Evolutionary conservation across 2,113 vertebrate genomes (phyloP).

Genomic region (Calidris pygmaea): DNA sequence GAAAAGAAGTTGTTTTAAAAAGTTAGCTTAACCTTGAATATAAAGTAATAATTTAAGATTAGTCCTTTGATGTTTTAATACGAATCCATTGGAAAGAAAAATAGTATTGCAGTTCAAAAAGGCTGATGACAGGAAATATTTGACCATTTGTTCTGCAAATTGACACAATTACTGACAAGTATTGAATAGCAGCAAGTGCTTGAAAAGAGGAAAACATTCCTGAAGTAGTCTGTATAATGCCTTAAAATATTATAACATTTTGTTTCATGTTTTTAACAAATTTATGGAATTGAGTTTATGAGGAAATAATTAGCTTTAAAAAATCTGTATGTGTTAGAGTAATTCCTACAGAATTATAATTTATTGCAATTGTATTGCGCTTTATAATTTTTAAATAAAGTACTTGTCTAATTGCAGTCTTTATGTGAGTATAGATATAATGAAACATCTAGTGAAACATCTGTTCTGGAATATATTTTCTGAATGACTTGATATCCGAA

Average conservation of each 20-base stretch:
- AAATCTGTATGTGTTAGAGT: neutral
- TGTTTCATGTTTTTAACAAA: neutral
- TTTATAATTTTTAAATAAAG: neutral
- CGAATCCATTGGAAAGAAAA: neutral
- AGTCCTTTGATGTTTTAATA: neutral
- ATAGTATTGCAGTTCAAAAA: neutral
- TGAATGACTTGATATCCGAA: neutral
- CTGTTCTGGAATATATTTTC: neutral
- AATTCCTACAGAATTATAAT: neutral
- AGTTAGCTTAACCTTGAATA: neutral
- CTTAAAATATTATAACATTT: neutral
- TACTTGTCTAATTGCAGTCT: neutral
- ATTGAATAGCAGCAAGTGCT: neutral
- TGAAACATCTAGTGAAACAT: neutral
- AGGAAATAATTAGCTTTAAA: neutral
- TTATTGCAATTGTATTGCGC: neutral
- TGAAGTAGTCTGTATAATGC: neutral
- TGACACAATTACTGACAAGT: neutral
- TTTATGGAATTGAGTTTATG: neutral
- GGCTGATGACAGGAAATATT: neutral
- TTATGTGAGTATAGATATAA: neutral
- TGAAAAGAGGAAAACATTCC: neutral
- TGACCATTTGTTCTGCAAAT: neutral
- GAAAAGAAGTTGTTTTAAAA: neutral
- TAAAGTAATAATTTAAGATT: neutral